phyloP scores from a whole-genome alignment of 2,113 vertebrate genomes.

The Climacteris rufus region DNA sequence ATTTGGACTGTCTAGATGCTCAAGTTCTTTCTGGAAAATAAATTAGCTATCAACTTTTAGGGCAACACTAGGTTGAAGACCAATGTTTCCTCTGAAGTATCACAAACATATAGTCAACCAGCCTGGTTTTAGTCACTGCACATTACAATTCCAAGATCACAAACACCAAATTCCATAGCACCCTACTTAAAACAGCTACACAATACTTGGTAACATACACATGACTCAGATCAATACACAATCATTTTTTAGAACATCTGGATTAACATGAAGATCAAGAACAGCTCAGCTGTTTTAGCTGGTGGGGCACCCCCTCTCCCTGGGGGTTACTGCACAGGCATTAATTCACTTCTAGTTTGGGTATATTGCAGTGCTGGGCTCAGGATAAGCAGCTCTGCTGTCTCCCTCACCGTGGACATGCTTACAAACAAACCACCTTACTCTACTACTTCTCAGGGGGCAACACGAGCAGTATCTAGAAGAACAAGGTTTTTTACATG shows the following conservation, averaged over 20 bases:
- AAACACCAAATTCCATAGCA: neutral
- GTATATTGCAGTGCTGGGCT: neutral
- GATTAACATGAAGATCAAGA: neutral
- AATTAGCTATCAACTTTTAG: neutral
- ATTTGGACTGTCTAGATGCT: neutral
- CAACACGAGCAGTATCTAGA: neutral
- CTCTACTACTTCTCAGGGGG: neutral
- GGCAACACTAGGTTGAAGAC: neutral
- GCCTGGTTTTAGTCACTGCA: neutral
- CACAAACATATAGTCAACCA: neutral
- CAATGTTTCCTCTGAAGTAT: neutral
- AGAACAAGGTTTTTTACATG: neutral
- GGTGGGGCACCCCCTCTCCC: neutral
- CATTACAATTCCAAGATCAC: neutral
- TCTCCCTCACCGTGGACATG: accelerated
- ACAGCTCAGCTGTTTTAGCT: neutral
- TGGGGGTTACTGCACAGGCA: neutral
- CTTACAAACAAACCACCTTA: neutral
- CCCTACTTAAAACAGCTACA: neutral
- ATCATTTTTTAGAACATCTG: neutral
- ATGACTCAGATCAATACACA: neutral
- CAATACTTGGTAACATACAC: neutral
- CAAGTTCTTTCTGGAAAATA: neutral
- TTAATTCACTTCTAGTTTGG: neutral
- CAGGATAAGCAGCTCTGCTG: neutral